Evolutionary conservation across 2,888 invertebrate genomes (phyloP).

Genomic region (Chloromyia formosa): DNA sequence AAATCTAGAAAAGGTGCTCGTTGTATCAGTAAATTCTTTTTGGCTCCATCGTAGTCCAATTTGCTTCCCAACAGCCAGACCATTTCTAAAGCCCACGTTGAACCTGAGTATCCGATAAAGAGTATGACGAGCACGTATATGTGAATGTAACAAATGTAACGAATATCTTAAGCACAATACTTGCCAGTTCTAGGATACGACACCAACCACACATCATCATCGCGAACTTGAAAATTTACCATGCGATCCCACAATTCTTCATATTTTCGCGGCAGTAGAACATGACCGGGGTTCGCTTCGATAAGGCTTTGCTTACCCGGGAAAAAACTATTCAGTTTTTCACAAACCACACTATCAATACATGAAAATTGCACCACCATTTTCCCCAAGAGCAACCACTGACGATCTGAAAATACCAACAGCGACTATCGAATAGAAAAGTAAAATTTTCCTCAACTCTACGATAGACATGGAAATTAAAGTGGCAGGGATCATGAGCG

Average conservation of each 20-base stretch:
- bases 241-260: slow-evolving; percentile 75
- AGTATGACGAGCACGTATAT: too few relatives aligned
- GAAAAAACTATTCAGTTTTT: slow-evolving; percentile 73
- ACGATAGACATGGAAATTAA: neutral
- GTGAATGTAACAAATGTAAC: too few relatives aligned
- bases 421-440: neutral
- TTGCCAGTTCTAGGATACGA: slow-evolving; percentile 90
- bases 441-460: neutral
- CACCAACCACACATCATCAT: slow-evolving; percentile 85
- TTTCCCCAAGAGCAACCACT: neutral
- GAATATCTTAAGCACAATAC: slow-evolving; percentile 51
- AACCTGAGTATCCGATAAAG: slow-evolving; percentile 67
- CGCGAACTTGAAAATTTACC: slow-evolving; percentile 74
- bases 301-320: slow-evolving; percentile 75
- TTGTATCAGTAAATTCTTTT: slow-evolving; percentile 68
- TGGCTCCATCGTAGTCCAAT: slow-evolving; percentile 79
- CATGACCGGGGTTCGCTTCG: slow-evolving; percentile 76
- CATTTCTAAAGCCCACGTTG: slow-evolving; percentile 95
- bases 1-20: slow-evolving; percentile 81
- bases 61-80: slow-evolving; percentile 87
- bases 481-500: neutral
- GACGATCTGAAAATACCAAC: neutral
- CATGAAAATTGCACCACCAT: neutral
- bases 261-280: slow-evolving; percentile 76
- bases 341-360: slow-evolving; percentile 69